These are phyloP conservation scores for Dipodomys ordii DNA, from an alignment of 2,113 vertebrate species.

Conservation along the genomic window DNA sequence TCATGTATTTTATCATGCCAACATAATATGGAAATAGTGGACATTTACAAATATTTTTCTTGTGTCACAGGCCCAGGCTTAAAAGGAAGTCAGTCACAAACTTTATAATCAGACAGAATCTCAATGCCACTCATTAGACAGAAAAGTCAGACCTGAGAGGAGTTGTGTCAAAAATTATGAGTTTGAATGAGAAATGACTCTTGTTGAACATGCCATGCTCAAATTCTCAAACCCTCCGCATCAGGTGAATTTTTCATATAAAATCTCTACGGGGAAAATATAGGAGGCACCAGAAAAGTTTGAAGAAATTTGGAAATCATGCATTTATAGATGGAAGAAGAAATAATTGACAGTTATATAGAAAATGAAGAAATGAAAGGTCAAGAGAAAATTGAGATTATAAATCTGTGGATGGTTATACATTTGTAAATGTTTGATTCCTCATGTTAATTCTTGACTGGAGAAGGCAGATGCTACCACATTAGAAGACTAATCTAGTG, in stretches of 20 bases:
- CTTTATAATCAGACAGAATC: background rate
- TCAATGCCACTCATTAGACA: background rate
- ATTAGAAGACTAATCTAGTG: background rate
- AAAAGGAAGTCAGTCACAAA: background rate
- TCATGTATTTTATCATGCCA: background rate
- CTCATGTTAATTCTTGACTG: background rate
- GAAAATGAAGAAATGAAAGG: conserved; percentile 1
- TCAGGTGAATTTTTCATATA: background rate
- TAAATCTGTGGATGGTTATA: too few species aligned
- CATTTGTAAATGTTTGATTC: background rate
- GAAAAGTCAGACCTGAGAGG: background rate
- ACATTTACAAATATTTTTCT: conserved; percentile 3
- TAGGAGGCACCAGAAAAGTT: background rate
- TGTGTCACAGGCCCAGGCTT: background rate
- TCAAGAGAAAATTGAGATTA: background rate
- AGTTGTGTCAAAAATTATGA: background rate
- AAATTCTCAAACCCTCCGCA: background rate
- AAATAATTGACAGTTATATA: conserved; percentile 23
- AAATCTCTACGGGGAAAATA: background rate
- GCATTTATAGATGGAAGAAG: background rate
- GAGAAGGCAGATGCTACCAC: background rate
- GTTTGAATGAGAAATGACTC: background rate
- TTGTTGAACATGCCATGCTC: background rate
- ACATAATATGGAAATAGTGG: background rate
- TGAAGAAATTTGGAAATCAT: background rate